Evolutionary conservation across 2,797 vertebrate genomes (phyloP).

Genomic region (Hemibagrus guttatus): DNA sequence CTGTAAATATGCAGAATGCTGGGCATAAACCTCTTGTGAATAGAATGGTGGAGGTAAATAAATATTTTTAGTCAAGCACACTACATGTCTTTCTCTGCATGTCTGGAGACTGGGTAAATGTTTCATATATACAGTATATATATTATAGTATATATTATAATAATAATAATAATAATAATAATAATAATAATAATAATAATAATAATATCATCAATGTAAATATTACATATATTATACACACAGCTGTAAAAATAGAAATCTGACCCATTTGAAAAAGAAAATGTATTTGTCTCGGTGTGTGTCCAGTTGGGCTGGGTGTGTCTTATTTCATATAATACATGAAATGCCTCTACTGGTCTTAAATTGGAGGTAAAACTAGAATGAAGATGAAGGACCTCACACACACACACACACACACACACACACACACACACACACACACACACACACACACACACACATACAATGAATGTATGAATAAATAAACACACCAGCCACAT

Average conservation of each 20-base stretch:
- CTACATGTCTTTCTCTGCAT: not conserved
- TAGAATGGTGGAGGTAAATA: not conserved
- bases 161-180: too few relatives aligned
- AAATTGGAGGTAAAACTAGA: conserved; percentile 22
- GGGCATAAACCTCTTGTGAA: not conserved
- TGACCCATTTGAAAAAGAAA: conserved; percentile 51
- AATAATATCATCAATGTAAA: too few relatives aligned
- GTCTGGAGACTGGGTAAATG: not conserved
- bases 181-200: too few relatives aligned
- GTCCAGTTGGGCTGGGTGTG: conserved; percentile 12
- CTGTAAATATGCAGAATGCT: not conserved
- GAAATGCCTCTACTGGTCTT: conserved; percentile 19
- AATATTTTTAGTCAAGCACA: not conserved
- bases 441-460: too few relatives aligned
- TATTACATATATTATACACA: too few relatives aligned
- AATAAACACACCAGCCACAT: not conserved
- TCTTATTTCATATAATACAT: conserved; percentile 35
- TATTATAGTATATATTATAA: too few relatives aligned
- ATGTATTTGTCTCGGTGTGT: conserved; percentile 17
- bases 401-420: conserved; percentile 5
- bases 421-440: not conserved
- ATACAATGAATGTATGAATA: not conserved
- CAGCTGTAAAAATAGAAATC: conserved; percentile 26
- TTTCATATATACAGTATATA: too few relatives aligned
- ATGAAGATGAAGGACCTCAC: not conserved